phyloP scores from a whole-genome alignment of 2,797 vertebrate genomes.

The Poeciliopsis turneri region DNA sequence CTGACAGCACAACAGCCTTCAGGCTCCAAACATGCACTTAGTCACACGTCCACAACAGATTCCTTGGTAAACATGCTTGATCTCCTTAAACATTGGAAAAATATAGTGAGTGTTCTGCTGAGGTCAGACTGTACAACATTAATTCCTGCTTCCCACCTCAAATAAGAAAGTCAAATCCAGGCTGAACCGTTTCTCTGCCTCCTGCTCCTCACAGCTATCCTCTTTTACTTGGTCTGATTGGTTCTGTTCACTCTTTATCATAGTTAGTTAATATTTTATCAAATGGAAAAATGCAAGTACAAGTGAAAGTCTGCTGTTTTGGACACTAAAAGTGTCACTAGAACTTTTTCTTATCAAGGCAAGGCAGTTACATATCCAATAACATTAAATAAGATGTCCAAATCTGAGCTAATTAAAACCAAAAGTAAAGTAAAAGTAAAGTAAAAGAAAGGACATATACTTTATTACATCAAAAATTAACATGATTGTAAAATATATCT shows the following conservation, averaged over 20 bases:
- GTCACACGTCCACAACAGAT: not conserved
- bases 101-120: conserved; percentile 1
- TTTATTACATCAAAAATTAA: not conserved
- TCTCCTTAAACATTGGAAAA: conserved; percentile 10
- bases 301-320: not conserved
- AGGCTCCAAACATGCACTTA: not conserved
- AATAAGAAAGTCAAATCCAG: not conserved
- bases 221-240: not conserved
- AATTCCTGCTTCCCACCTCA: conserved; percentile 9
- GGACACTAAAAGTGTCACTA: not conserved
- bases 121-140: not conserved
- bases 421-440: not conserved
- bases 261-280: not conserved
- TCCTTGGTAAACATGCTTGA: conserved; percentile 5
- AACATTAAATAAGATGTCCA: not conserved
- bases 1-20: not conserved
- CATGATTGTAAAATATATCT: not conserved
- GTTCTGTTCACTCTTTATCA: too few relatives aligned
- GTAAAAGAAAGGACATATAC: not conserved
- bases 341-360: not conserved
- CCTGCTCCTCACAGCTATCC: not conserved
- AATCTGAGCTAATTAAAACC: not conserved
- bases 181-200: not conserved
- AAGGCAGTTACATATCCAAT: not conserved
- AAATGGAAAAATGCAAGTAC: not conserved